Evolutionary conservation across 2,113 vertebrate genomes (phyloP).

Genomic region (Turdus rufiventris): DNA sequence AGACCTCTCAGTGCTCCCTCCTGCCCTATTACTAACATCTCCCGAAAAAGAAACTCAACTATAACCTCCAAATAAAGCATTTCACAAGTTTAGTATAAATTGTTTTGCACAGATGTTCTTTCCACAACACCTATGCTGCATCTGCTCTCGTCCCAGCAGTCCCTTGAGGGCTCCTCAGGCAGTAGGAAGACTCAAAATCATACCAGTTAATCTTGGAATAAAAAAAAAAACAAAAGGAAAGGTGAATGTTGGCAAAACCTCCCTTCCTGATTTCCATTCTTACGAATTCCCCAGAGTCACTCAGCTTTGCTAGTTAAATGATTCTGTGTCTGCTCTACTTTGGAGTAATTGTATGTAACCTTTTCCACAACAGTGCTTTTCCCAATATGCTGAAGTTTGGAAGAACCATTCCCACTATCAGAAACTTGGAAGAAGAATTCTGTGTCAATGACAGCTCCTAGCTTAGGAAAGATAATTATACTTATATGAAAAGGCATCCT

Average conservation of each 20-base stretch:
- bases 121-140: neutral
- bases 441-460: neutral
- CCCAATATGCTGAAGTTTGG: neutral
- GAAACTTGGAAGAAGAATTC: neutral
- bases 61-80: neutral
- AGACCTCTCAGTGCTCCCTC: neutral
- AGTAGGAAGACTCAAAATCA: neutral
- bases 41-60: neutral
- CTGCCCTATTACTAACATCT: neutral
- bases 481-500: neutral
- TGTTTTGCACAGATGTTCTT: neutral
- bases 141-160: neutral
- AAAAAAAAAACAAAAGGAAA: neutral
- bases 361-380: neutral
- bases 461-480: neutral
- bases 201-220: neutral
- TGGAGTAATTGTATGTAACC: neutral
- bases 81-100: neutral
- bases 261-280: neutral
- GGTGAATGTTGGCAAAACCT: neutral
- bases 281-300: neutral
- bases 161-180: neutral
- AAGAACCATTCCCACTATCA: neutral
- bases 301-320: neutral
- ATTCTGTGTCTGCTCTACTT: neutral